Evolutionary conservation across 1,140 invertebrate genomes (phyloP).

Genomic region (Cecropterus lyciades): DNA sequence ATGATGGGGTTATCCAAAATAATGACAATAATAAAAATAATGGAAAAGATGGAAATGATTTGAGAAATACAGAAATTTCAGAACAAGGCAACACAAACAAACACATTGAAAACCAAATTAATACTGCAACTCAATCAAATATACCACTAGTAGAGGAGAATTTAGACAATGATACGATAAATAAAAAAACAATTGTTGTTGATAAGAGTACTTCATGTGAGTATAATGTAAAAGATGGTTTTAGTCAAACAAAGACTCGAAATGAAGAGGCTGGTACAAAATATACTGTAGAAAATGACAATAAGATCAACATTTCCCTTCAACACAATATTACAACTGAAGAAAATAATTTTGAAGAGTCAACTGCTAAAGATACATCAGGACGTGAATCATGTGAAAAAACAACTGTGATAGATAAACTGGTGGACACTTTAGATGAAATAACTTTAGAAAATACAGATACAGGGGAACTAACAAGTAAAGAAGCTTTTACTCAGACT

Average conservation of each 20-base stretch:
- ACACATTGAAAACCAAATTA: slow-evolving; percentile 9
- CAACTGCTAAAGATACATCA: not conserved
- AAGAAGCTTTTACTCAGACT: slow-evolving; percentile 28
- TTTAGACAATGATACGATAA: not conserved
- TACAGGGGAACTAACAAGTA: slow-evolving; percentile 9
- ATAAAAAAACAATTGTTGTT: not conserved
- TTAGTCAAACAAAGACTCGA: slow-evolving; percentile 17
- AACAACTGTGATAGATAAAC: not conserved
- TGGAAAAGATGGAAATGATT: not conserved
- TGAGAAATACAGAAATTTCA: not conserved
- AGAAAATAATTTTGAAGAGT: not conserved
- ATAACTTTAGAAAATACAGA: slow-evolving; percentile 1
- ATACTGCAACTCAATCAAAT: not conserved
- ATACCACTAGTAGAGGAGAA: not conserved
- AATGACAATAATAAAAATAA: no score
- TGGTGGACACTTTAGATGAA: not conserved
- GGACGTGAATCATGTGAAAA: not conserved
- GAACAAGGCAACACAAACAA: not conserved
- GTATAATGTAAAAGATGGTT: slow-evolving; percentile 8
- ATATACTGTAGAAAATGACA: not conserved
- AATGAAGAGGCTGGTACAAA: not conserved
- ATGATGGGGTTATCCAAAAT: not conserved
- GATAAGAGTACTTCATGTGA: slow-evolving; percentile 17
- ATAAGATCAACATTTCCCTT: not conserved
- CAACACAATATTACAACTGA: not conserved